phyloP scores from a whole-genome alignment of 2,113 vertebrate species.

The Tupaia tana region DNA sequence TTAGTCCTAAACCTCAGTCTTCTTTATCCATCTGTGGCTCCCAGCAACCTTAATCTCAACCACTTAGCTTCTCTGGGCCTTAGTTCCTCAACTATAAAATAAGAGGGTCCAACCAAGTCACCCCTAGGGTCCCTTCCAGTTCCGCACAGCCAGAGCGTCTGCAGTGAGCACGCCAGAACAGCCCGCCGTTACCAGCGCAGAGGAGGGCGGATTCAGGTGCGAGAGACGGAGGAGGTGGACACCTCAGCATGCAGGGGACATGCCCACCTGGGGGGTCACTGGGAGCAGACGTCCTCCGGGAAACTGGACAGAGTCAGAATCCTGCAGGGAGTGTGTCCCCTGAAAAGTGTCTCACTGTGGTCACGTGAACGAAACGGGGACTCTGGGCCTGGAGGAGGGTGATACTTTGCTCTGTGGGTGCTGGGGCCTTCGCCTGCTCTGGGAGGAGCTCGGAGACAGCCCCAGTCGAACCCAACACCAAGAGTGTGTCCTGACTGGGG shows the following conservation, averaged over 20 bases:
- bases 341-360: neutral
- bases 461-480: neutral
- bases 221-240: neutral
- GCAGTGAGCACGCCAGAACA: neutral
- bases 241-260: neutral
- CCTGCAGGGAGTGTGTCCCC: neutral
- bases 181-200: neutral
- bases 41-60: neutral
- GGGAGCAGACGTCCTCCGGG: neutral
- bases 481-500: neutral
- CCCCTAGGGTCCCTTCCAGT: neutral
- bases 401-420: neutral
- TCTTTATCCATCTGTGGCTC: neutral
- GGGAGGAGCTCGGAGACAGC: neutral
- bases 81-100: neutral
- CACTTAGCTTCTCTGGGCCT: neutral
- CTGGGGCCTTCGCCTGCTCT: neutral
- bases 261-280: too few species aligned
- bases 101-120: neutral
- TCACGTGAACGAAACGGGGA: neutral
- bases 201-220: neutral
- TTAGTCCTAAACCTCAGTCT: neutral
- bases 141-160: too few species aligned
- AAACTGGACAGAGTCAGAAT: neutral
- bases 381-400: fast-evolving